These are phyloP conservation scores for Cheilosia urbana DNA, from an alignment of 2,888 invertebrate genomes.

Conservation along the genomic window DNA sequence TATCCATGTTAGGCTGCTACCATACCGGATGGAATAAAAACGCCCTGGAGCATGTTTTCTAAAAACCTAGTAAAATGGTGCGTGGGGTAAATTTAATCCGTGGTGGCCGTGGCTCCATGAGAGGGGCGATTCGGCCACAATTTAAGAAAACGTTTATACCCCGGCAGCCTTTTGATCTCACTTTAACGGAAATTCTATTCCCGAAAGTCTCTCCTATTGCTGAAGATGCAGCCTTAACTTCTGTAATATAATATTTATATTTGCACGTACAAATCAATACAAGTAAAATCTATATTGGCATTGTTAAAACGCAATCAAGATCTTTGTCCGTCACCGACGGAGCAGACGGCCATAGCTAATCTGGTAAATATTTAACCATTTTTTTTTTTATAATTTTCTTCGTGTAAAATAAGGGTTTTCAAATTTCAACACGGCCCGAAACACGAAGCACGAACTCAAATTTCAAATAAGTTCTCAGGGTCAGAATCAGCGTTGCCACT, in stretches of 20 bases:
- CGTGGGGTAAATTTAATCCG: slow-evolving; percentile 89
- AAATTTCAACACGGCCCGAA: no score
- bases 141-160: slow-evolving; percentile 88
- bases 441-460: no score
- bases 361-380: no score
- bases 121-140: slow-evolving; percentile 87
- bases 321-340: slow-evolving; percentile 94
- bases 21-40: no score
- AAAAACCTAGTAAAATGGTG: slow-evolving; percentile 86
- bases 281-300: slow-evolving; percentile 85
- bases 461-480: no score
- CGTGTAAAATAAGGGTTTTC: no score
- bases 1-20: no score
- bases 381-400: no score
- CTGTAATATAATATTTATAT: slow-evolving; percentile 84
- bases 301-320: slow-evolving; percentile 96
- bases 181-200: slow-evolving; percentile 93
- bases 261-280: slow-evolving; percentile 81
- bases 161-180: slow-evolving; percentile 94
- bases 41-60: no score
- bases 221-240: slow-evolving; percentile 93
- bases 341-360: slow-evolving; percentile 96
- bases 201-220: slow-evolving; percentile 92
- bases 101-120: slow-evolving; percentile 87
- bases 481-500: no score